phyloP scores from a whole-genome alignment of 2,113 vertebrate species.

The Prietella phreatophila region DNA sequence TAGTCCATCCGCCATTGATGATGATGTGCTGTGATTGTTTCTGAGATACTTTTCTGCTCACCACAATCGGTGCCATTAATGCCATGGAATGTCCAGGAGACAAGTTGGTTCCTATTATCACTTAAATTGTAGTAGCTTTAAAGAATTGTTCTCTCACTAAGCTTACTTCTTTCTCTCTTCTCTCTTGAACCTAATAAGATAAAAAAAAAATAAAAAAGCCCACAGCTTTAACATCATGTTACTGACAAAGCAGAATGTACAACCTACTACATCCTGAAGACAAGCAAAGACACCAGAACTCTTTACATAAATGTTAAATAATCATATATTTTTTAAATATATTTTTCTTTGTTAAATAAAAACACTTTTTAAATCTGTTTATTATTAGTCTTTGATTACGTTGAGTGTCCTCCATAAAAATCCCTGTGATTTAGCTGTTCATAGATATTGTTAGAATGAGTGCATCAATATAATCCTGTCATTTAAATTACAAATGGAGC shows the following conservation, averaged over 20 bases:
- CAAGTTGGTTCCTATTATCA: not conserved
- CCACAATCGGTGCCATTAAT: too few species aligned
- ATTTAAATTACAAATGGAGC: not conserved
- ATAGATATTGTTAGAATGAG: not conserved
- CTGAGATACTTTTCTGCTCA: not conserved
- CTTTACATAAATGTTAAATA: not conserved
- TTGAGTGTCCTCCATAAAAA: not conserved
- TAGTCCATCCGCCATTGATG: not conserved
- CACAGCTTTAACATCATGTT: not conserved
- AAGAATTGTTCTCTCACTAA: not conserved
- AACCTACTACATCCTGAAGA: not conserved
- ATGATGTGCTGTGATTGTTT: not conserved
- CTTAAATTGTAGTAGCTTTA: too few species aligned
- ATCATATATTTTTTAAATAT: not conserved
- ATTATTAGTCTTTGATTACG: not conserved
- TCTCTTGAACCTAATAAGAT: not conserved
- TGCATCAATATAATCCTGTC: not conserved
- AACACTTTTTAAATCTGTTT: not conserved
- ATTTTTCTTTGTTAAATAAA: not conserved
- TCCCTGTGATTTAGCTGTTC: not conserved
- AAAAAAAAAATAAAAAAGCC: not conserved
- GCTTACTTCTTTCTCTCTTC: not conserved
- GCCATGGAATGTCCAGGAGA: not conserved
- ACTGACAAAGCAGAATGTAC: not conserved
- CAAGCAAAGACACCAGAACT: not conserved